A percentile compares a stretch with the other conserved stretches of the same genome.
phyloP scores from a whole-genome alignment of 2,888 invertebrate genomes.

The Caenorhabditis doughertyi region DNA sequence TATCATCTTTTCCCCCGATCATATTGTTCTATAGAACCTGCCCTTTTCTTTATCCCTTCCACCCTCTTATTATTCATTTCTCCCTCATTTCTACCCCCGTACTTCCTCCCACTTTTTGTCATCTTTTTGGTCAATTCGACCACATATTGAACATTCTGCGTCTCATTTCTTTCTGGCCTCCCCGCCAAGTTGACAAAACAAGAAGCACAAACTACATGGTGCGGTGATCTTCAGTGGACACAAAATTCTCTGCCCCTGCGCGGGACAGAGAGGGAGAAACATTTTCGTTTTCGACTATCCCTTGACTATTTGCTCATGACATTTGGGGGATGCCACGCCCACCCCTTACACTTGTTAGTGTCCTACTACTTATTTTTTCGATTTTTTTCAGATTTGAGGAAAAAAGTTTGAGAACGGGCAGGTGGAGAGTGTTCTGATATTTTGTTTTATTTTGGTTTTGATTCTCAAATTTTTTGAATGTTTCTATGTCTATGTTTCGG shows the following conservation, averaged over 20 bases:
- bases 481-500: background rate
- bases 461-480: background rate
- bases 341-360: background rate
- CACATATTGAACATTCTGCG: conserved; percentile 24
- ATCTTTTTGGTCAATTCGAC: conserved; percentile 32
- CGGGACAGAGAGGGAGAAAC: background rate
- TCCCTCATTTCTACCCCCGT: too few relatives aligned
- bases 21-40: conserved; percentile 9
- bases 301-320: conserved; percentile 38
- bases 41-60: background rate
- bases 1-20: background rate
- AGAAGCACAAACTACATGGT: conserved; percentile 27
- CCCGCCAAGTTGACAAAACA: conserved; percentile 6
- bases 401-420: too few relatives aligned
- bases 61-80: background rate
- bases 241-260: background rate
- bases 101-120: conserved; percentile 20
- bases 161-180: conserved; percentile 1
- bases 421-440: too few relatives aligned
- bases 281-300: background rate
- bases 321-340: background rate
- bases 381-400: background rate
- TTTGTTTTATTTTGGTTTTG: too few relatives aligned
- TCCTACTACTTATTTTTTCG: conserved; percentile 5
- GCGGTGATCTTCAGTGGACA: background rate